Evolutionary conservation across 2,888 invertebrate species (phyloP), one percentile per base, ranked within the genome.

Genomic region (Antheraea assamensis): DNA sequence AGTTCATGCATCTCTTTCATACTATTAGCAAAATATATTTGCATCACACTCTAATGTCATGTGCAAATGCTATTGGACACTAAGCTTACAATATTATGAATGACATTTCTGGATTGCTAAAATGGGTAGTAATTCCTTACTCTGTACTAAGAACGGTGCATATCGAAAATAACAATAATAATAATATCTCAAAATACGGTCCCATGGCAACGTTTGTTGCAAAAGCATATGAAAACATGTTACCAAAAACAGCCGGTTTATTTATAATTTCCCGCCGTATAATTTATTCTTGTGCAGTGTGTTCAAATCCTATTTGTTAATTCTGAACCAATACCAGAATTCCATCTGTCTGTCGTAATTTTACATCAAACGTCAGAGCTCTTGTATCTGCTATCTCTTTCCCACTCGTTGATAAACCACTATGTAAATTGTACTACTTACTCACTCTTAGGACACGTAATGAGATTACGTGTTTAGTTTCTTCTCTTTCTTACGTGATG

Each of bases 321-420:
- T 78, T 75, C 79, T 75, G 79, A 79, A 84, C 96, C 96, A 97
- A 97, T 96, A 80, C 87, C 74, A 90, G 84, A 83, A 83, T 95
- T 96, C 96, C 97, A 97, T 96, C 96, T 96, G 96, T 95, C 96
- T 95, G 90, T 83, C 88, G 92, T 93, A 92, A 87, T 86, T 84
- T 85, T 82, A 88, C 85, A 88, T 87, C 86, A 86, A 82, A 85
- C 81, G 80, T 82, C 80, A 82, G 79, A 83, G 83, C 80, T 80
- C 79, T 73, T 78, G 73, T 80, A 4, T 77, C 82, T 87, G 80
- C 88, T 82, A 13, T 74, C 71, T 10, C 66, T 61, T 76, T 94
- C 87, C 79, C 85, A 83, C 94, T 77, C 79, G 82, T 68, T 7
- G 47, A 64, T 77, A 80, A 79, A 73, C 70, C 74, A 75, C 75